A percentile compares a stretch with the other conserved stretches of the same genome.
These are phyloP conservation scores for Gerris buenoi DNA, from an alignment of 1,140 invertebrate genomes.

Conservation along the genomic window DNA sequence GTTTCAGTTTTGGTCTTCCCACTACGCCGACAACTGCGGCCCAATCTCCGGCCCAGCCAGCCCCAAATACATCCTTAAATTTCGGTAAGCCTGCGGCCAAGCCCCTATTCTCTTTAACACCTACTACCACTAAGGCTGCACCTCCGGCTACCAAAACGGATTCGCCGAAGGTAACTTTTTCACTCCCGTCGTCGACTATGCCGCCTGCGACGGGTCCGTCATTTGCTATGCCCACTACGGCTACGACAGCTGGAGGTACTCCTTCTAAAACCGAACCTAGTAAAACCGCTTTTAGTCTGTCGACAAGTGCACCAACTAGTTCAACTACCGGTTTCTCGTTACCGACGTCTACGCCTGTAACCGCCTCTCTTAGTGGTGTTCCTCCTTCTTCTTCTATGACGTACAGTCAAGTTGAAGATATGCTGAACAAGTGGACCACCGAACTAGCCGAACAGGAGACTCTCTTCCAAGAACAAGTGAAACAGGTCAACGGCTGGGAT, in stretches of 20 bases:
- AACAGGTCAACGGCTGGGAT: conserved; percentile 90
- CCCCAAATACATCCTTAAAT: not conserved
- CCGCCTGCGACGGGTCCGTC: not conserved
- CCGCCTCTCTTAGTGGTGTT: not conserved
- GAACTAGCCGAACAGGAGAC: conserved; percentile 89
- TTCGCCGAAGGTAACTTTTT: not conserved
- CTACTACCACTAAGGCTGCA: not conserved
- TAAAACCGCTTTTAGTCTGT: conserved; percentile 2
- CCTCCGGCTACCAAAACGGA: not conserved
- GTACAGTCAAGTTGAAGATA: conserved; percentile 79
- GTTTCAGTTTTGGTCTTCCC: not conserved
- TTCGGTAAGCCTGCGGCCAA: not conserved
- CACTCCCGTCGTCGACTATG: not conserved
- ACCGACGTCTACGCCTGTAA: not conserved
- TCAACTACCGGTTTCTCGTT: not conserved
- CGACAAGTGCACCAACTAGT: not conserved
- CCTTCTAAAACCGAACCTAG: not conserved
- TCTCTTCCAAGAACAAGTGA: conserved; percentile 82
- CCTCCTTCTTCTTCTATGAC: conserved; percentile 35
- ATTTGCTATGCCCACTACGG: not conserved
- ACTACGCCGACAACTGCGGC: not conserved
- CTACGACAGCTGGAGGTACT: not conserved
- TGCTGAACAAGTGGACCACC: conserved; percentile 88
- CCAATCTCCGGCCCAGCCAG: no score
- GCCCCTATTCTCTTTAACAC: not conserved